Evolutionary conservation across 2,888 invertebrate genomes (phyloP), one percentile per base, ranked within the genome.

Genomic region (Cataglyphis rosenhaueri): DNA sequence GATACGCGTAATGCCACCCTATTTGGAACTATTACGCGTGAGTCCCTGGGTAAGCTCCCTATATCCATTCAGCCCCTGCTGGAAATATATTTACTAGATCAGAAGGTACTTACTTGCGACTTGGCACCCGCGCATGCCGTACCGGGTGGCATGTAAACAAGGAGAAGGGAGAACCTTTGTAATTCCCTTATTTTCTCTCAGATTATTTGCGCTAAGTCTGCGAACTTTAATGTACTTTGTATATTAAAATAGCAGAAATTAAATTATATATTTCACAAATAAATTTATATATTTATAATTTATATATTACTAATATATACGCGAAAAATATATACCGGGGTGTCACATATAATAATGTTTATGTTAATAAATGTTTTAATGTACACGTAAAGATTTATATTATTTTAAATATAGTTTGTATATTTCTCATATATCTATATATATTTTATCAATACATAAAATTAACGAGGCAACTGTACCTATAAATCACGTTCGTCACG

Each of bases 21-120:
- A 93, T 94, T 93, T 92, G 93, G 91, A 92, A 92, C 93, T 92
- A 94, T 93, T 93, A 94, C 92, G 81, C 89, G 88, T 91, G 93
- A 93, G 92, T 92, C 92, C 87, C 84, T 84, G 78, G 88, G 91
- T 92, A 92, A 92, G 92, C 92, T 86, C 82, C 83, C 88, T 91
- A 89, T 90, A 92, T 92, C 92, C 91, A 88, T 92, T 79, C 88
- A 85, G 81, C 82, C 90, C 90, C 84, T 79, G 84, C 64, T 84
- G 89, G 85, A 92, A 87, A 91, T 91, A 89, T 91, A 91, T 88
- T 92, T 91, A 91, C 84, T 88, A 89, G 84, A 91, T 91, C 91
- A 86, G 88, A 87, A 85, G 86, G 85, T 87, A 87, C 88, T 88
- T 89, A 84, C 85, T 87, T 74, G 68, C 74, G 85, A 83, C 87